A percentile compares a stretch with the other conserved stretches of the same genome.
These are phyloP conservation scores for Eupeodes corollae DNA, from an alignment of 1,140 invertebrate species.

Conservation along the genomic window DNA sequence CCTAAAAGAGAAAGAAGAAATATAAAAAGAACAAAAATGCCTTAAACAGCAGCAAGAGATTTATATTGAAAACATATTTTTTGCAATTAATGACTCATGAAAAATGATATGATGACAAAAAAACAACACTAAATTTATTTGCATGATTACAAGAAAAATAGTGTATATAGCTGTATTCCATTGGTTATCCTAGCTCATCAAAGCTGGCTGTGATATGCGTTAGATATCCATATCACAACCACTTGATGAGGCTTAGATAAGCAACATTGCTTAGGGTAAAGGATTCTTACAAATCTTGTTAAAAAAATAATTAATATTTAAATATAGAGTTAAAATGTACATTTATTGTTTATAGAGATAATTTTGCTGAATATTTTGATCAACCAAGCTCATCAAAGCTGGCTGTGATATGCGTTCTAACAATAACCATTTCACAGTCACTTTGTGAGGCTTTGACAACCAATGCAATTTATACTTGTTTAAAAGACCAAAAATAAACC, in stretches of 20 bases:
- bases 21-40: too few species aligned
- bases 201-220: constrained; percentile 86
- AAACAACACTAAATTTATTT: too few species aligned
- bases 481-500: neutral
- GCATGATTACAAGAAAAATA: too few species aligned
- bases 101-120: too few species aligned
- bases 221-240: constrained; percentile 63
- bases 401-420: constrained; percentile 70
- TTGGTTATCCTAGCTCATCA: constrained; percentile 62
- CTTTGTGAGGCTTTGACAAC: constrained; percentile 44
- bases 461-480: neutral
- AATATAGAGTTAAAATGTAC: neutral
- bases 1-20: too few species aligned
- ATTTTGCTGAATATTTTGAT: constrained; percentile 26
- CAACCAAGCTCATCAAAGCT: constrained; percentile 75
- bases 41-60: too few species aligned
- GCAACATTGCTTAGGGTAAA: constrained; percentile 24
- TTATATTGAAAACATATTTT: too few species aligned
- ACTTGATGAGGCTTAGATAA: constrained; percentile 50
- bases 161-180: constrained; percentile 22
- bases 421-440: constrained; percentile 64
- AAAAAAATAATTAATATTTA: neutral
- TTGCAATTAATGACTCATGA: too few species aligned
- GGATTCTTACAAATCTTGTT: neutral
- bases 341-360: neutral